Evolutionary conservation across 1,140 invertebrate species (phyloP), one percentile per base, ranked within the genome.

Genomic region (Drosophila neocordata): DNA sequence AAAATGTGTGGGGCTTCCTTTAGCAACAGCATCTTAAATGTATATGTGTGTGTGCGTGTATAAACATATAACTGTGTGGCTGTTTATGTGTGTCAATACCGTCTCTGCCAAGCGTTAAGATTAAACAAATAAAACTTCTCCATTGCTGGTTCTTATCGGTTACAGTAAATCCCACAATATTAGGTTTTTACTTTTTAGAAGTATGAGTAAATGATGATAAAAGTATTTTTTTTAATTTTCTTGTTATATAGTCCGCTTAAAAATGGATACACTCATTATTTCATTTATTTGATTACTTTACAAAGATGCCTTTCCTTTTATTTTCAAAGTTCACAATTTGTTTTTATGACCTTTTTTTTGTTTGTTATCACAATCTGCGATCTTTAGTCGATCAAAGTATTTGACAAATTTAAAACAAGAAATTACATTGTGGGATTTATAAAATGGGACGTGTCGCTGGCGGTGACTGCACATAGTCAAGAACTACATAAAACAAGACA

Each of bases 1-100:
- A 15, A 11, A 18, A 41, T 38, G 35, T 75, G 78, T 83, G 38
- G 60, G 80, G 77, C 81, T 85, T 84, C 72, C 24, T 69, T 15
- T 48, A 15, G 41, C 41, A 48, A 4, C 41, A 48, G 41, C 41
- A 48, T 20, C 20, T 12, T 27, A 52, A 9, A 5, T 38, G n/a
- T 31, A 22, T 63, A 20, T 20, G 18, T 59, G 6, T 44, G 0
- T 65, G 24, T 69, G 34, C 41, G 15, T 15, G 41, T 53, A 41
- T n/a, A 55, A 31, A 55, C 67, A 7, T 31, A 20, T 31, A n/a
- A 11, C 4, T 27, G 13, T 31, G 13, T 34, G 27, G 24, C 12
- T 55, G 22, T 31, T 13, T 13, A n/a, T 31, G 13, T 56, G 24
- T 15, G 13, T 34, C 24, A 24, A 18, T 18, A 5, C 13, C 13